phyloP scores from a whole-genome alignment of 2,888 invertebrate species.

The Drosophila melanocephala region DNA sequence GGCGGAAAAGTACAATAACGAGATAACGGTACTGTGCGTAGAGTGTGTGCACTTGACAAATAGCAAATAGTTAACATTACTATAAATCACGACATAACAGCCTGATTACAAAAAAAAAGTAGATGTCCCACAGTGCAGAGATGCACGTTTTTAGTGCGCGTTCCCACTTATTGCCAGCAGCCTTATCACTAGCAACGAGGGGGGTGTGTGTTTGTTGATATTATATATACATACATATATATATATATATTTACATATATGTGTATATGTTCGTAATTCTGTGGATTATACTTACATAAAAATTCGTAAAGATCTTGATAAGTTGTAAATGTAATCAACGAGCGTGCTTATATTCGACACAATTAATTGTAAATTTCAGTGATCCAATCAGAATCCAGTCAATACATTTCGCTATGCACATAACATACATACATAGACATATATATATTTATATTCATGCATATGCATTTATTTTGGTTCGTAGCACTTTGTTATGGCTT shows the following conservation, averaged over 20 bases:
- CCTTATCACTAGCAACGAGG: slow-evolving; percentile 43
- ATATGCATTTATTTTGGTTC: slow-evolving; percentile 73
- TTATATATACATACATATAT: slow-evolving; percentile 18
- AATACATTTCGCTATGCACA: slow-evolving; percentile 42
- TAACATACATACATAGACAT: slow-evolving; percentile 34
- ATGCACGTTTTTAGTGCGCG: slow-evolving; percentile 55
- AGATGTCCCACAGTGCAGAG: slow-evolving; percentile 29
- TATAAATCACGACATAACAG: slow-evolving; percentile 64
- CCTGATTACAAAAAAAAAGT: slow-evolving; percentile 44
- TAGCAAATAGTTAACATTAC: slow-evolving; percentile 48
- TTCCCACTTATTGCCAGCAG: slow-evolving; percentile 22
- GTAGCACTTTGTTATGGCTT: slow-evolving; percentile 73
- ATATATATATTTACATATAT: slow-evolving; percentile 9
- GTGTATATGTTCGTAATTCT: not conserved
- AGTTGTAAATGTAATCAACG: slow-evolving; percentile 35
- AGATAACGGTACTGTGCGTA: slow-evolving; percentile 72
- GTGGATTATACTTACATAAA: slow-evolving; percentile 68
- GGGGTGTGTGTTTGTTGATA: slow-evolving; percentile 49
- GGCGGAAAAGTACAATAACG: slow-evolving; percentile 54
- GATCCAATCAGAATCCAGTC: slow-evolving; percentile 55
- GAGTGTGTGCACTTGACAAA: slow-evolving; percentile 47
- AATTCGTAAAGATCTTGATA: slow-evolving; percentile 48
- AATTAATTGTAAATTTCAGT: slow-evolving; percentile 40
- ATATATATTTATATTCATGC: slow-evolving; percentile 26
- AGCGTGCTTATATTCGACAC: slow-evolving; percentile 12